Evolutionary conservation across 2,888 invertebrate species (phyloP).

Genomic region (Antheraea assamensis): DNA sequence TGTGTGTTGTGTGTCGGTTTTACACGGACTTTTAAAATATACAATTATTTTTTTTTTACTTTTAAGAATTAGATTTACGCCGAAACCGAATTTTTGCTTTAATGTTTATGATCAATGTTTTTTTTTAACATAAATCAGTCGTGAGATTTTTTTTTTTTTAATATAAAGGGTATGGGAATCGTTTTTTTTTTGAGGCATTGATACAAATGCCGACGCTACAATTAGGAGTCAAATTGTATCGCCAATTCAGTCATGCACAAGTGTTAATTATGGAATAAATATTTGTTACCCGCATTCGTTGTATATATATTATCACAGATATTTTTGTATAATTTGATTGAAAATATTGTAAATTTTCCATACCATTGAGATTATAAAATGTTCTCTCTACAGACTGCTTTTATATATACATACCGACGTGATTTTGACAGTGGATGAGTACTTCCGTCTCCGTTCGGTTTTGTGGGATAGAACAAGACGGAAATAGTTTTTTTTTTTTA

Average conservation of each 20-base stretch:
- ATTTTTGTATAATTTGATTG: background rate
- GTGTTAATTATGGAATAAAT: background rate
- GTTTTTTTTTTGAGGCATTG: background rate
- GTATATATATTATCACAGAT: slow-evolving; percentile 3
- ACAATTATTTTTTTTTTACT: slow-evolving; percentile 53
- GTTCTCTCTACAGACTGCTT: slow-evolving; percentile 6
- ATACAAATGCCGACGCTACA: background rate
- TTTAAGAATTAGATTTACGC: slow-evolving; percentile 51
- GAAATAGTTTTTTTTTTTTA: background rate
- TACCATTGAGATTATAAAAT: slow-evolving; percentile 8
- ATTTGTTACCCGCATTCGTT: background rate
- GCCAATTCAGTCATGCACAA: background rate
- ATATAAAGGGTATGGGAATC: background rate
- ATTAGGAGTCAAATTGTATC: background rate
- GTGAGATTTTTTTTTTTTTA: background rate
- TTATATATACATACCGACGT: background rate
- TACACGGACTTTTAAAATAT: slow-evolving; percentile 53
- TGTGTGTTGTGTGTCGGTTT: slow-evolving; percentile 49
- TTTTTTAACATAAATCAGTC: background rate
- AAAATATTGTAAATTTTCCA: background rate
- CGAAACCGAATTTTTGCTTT: slow-evolving; percentile 65
- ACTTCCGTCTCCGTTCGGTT: background rate
- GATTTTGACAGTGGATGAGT: slow-evolving; percentile 9
- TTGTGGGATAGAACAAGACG: background rate
- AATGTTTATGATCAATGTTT: slow-evolving; percentile 29